Evolutionary conservation across 2,888 invertebrate genomes (phyloP).

Genomic region (Tigriopus californicus): DNA sequence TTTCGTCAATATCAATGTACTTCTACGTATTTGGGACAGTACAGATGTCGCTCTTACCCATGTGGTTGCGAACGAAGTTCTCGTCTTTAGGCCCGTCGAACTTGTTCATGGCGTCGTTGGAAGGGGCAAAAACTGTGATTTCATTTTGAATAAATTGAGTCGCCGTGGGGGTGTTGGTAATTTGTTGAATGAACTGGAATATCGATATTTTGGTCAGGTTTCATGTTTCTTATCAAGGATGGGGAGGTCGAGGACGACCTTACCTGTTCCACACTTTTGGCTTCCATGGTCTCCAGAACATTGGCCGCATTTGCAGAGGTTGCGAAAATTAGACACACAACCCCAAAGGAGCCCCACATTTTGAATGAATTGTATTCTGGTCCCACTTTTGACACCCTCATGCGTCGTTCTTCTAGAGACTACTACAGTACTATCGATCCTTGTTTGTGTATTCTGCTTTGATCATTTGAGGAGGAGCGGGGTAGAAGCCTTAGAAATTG

Average conservation of each 20-base stretch:
- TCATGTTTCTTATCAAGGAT: too few species aligned
- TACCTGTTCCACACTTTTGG: conserved; percentile 1
- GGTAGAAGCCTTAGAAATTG: too few species aligned
- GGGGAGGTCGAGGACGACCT: too few species aligned
- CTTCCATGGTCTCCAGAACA: background rate
- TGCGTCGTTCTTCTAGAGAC: too few species aligned
- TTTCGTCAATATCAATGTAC: too few species aligned
- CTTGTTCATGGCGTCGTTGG: conserved; percentile 63
- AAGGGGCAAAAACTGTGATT: conserved; percentile 72
- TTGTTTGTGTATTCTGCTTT: too few species aligned
- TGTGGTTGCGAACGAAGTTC: conserved; percentile 53
- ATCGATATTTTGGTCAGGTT: conserved; percentile 23
- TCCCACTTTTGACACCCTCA: too few species aligned
- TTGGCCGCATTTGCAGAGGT: background rate
- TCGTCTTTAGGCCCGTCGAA: conserved; percentile 31
- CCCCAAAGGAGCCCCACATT: too few species aligned
- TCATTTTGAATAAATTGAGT: conserved; percentile 22
- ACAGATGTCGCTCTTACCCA: conserved; percentile 44
- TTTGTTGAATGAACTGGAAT: conserved; percentile 55
- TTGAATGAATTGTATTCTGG: too few species aligned
- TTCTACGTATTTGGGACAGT: conserved; percentile 4
- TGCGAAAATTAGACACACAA: too few species aligned
- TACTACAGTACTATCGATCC: too few species aligned
- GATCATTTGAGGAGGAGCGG: too few species aligned
- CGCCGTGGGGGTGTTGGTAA: conserved; percentile 51